phyloP scores from a whole-genome alignment of 2,888 invertebrate genomes.

The Orthonychiurus folsomi region DNA sequence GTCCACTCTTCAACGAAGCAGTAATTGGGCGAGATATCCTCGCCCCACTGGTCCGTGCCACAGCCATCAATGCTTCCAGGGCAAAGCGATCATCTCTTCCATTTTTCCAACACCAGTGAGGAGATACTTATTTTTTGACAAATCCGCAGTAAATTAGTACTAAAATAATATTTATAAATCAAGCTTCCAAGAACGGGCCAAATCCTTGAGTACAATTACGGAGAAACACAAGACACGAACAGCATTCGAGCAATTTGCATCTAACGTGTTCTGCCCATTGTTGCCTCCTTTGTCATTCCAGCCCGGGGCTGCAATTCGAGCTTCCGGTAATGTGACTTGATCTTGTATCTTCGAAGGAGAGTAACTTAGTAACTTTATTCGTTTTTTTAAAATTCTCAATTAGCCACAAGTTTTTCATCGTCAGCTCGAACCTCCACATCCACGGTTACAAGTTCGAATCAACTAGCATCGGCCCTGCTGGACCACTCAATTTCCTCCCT shows the following conservation, averaged over 20 bases:
- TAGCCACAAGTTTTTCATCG: slow-evolving; percentile 30
- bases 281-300: slow-evolving; percentile 51
- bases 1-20: slow-evolving; percentile 89
- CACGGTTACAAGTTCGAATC: slow-evolving; percentile 19
- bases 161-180: slow-evolving; percentile 35
- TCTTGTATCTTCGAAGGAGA: neutral
- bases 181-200: slow-evolving; percentile 84
- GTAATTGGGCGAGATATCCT: slow-evolving; percentile 62
- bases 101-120: slow-evolving; percentile 82
- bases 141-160: neutral
- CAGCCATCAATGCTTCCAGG: slow-evolving; percentile 84
- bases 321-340: slow-evolving; percentile 41
- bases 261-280: slow-evolving; percentile 61
- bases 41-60: slow-evolving; percentile 77
- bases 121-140: slow-evolving; percentile 36
- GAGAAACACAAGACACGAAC: slow-evolving; percentile 73
- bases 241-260: slow-evolving; percentile 82
- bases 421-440: slow-evolving; percentile 22
- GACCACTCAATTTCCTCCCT: slow-evolving; percentile 21
- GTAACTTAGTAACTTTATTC: neutral
- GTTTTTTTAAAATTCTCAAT: slow-evolving; percentile 2
- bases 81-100: slow-evolving; percentile 81
- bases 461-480: slow-evolving; percentile 23
- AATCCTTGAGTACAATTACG: slow-evolving; percentile 74
- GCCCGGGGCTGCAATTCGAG: slow-evolving; percentile 41